Percentiles rank a stretch among this genome's conserved stretches.
These are phyloP conservation scores for Caenorhabditis inopinata DNA, from an alignment of 1,140 invertebrate species.

Conservation along the genomic window DNA sequence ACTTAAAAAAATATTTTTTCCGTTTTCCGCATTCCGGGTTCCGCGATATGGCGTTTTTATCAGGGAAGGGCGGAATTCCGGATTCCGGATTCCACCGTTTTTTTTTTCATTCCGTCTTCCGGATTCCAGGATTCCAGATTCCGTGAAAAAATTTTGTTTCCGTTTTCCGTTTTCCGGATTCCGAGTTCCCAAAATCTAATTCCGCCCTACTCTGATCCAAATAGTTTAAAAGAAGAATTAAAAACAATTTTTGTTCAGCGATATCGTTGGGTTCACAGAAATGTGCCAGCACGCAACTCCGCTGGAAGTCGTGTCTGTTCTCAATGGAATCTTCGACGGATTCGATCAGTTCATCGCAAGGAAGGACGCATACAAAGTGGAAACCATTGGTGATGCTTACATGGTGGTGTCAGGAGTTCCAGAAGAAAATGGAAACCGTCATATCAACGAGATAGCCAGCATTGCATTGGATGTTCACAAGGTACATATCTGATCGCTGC, in stretches of 20 bases:
- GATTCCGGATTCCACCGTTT: no score
- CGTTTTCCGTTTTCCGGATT: no score
- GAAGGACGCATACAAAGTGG: slow-evolving; percentile 71
- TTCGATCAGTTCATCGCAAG: slow-evolving; percentile 64
- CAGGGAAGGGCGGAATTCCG: no score
- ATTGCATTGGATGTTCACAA: slow-evolving; percentile 51
- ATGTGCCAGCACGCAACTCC: slow-evolving; percentile 54
- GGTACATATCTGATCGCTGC: background rate
- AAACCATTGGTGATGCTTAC: slow-evolving; percentile 93
- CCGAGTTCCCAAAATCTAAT: no score
- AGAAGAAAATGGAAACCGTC: slow-evolving; percentile 69
- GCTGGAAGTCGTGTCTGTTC: slow-evolving; percentile 65
- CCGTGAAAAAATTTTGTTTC: no score
- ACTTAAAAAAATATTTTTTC: no score
- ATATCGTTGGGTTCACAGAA: slow-evolving; percentile 81
- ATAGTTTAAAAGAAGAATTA: background rate
- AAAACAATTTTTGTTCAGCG: slow-evolving; percentile 73
- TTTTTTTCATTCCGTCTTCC: no score
- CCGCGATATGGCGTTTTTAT: no score
- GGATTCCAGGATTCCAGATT: no score
- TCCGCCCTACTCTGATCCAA: no score
- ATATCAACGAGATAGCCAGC: slow-evolving; percentile 72
- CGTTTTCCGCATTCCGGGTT: no score
- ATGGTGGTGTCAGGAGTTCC: slow-evolving; percentile 78
- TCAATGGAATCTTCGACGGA: slow-evolving; percentile 66